Evolutionary conservation across 2,888 invertebrate species (phyloP).

Genomic region (Drosophila borborema): DNA sequence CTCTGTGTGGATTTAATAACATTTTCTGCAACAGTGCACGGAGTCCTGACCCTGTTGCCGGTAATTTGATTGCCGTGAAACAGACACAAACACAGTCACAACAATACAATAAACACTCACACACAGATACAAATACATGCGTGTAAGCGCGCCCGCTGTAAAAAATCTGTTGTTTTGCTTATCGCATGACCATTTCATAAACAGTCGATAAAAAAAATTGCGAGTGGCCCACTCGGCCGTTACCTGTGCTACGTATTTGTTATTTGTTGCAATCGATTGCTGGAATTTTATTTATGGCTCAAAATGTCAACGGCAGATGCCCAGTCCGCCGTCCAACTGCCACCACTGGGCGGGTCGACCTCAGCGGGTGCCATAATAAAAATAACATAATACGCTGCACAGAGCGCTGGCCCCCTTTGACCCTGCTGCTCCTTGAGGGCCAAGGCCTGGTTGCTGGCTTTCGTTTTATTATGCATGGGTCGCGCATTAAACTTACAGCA

Average conservation of each 20-base stretch:
- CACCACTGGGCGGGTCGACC: background rate
- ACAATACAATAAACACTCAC: background rate
- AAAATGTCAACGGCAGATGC: conserved; percentile 54
- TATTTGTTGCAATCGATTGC: conserved; percentile 51
- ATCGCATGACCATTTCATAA: conserved; percentile 28
- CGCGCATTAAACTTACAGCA: conserved; percentile 35
- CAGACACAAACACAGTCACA: conserved; percentile 18
- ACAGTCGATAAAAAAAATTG: conserved; percentile 46
- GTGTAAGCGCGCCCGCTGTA: conserved; percentile 16
- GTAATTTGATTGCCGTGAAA: conserved; percentile 37
- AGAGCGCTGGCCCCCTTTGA: conserved; percentile 11
- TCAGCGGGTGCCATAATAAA: conserved; percentile 54
- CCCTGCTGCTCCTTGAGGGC: conserved; percentile 20
- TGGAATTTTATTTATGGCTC: conserved; percentile 62
- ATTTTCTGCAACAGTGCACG: conserved; percentile 36
- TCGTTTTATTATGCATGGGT: conserved; percentile 64
- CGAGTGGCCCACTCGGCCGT: conserved; percentile 26
- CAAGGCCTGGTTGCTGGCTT: conserved; percentile 45
- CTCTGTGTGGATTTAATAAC: conserved; percentile 23
- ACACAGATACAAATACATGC: background rate
- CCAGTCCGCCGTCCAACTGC: background rate
- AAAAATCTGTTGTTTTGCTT: conserved; percentile 44
- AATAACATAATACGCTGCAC: conserved; percentile 51
- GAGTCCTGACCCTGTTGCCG: conserved; percentile 18
- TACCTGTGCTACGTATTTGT: conserved; percentile 28